Base-by-base conservation (phyloP, 2,797 vertebrate genomes). In the Muraenolepis orangiensis region DNA sequence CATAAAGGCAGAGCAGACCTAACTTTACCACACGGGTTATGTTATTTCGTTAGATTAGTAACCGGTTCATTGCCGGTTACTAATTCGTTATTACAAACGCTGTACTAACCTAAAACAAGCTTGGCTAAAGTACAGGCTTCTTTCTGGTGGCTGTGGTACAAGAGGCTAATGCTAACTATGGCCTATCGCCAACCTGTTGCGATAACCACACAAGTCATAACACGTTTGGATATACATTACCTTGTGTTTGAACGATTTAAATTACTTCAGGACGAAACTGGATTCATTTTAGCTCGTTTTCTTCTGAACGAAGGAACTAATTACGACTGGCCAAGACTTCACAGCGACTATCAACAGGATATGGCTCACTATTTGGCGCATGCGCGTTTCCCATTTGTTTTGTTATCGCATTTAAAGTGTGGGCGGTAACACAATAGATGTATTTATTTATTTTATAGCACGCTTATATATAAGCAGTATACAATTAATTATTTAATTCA, bases 301-400 rank as follows among this genome's bases (percentile, higher is more conserved):
- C 26, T 23, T 6, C 8, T 57, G n/a, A 57, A n/a, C 51, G 10
- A 64, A 26, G 23, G 6, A 51, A 20, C 16, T 5, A 51, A 51
- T 12, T 16, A 51, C 2, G 42, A 20, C 42, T 38, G 36, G 6
- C 2, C 10, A 23, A 6, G 12, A 4, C 32, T 34, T 8, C 42
- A 16, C 16, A 51, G 42, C 42, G 6, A 51, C 42, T 32, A 23
- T 72, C 80, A 86, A 87, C 89, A 87, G 82, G 86, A 82, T 14
- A 73, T 66, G 34, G 46, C 6, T 42, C 29, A 1, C 36, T 7
- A n/a, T 20, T 36, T 34, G 61, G 71, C 67, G 74, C 74, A 71
- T 34, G 20, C 40, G 66, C 36, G 66, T 30, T 36, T 2, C 26
- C 10, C 57, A 3, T n/a, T n/a, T n/a, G 12, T 12, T 3, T 64